phyloP scores from a whole-genome alignment of 2,113 vertebrate genomes.

The Mirounga angustirostris region DNA sequence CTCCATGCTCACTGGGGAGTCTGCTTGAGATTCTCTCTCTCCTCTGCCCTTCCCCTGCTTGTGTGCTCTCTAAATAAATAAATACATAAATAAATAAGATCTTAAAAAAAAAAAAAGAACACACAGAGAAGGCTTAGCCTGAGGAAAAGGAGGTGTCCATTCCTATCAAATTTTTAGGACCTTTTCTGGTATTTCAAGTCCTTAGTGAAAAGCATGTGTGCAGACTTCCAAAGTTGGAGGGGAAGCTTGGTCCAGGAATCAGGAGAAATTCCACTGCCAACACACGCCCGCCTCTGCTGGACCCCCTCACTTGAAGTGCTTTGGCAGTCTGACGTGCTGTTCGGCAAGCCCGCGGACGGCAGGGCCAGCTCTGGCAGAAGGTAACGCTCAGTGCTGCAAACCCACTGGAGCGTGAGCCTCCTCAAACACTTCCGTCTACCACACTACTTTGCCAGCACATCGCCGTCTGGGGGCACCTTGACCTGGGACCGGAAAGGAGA shows the following conservation, averaged over 20 bases:
- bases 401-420: too few species aligned
- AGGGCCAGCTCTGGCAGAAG: accelerated
- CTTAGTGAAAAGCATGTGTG: neutral
- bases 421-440: neutral
- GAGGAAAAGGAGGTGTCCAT: accelerated
- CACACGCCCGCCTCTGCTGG: neutral
- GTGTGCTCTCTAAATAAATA: too few species aligned
- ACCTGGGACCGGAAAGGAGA: neutral
- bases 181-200: neutral
- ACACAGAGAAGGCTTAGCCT: neutral
- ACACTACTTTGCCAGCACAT: neutral
- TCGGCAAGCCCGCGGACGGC: accelerated
- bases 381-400: accelerated
- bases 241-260: neutral
- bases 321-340: accelerated
- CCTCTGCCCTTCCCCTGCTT: neutral
- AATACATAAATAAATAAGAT: neutral
- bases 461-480: neutral
- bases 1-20: neutral
- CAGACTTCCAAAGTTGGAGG: neutral
- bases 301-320: neutral
- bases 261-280: neutral
- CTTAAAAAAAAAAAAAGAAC: too few species aligned
- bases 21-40: neutral
- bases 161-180: neutral